Evolutionary conservation across 1,140 invertebrate species (phyloP), one percentile per base, ranked within the genome.

Genomic region (Catajapyx aquilonaris): DNA sequence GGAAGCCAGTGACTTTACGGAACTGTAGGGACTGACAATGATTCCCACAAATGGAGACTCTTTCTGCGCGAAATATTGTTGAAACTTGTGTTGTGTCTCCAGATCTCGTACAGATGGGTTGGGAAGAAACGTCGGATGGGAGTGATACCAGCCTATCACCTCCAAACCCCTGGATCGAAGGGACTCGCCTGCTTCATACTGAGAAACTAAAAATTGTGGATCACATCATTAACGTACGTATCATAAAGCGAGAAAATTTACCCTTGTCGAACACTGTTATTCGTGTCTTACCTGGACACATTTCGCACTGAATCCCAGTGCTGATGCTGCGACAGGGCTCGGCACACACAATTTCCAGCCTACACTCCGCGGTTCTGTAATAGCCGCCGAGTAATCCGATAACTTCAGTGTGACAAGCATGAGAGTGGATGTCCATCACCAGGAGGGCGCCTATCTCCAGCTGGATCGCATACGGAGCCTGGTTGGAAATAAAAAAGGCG

Each of bases 231-330:
- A n/a, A n/a, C n/a, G n/a, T n/a, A n/a, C n/a, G n/a, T n/a, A n/a
- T 16, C 20, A 31, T 23, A 2, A 20, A 9, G 28, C n/a, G 22
- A 19, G 9, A 17, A 40, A 31, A 17, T n/a, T n/a, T n/a, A n/a
- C n/a, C n/a, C n/a, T n/a, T n/a, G 10, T 13, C 21, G n/a, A 25
- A 46, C 15, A 42, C 10, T 11, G 15, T 19, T 9, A 32, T 10
- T 20, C 38, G 17, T 17, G 28, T 10, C 44, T 47, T 45, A 74
- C 71, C 67, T 39, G 76, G 73, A 49, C 76, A 76, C 71, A 79
- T 79, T 44, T 80, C 76, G 52, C 76, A 79, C 54, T 76, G 72
- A 20, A 72, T 69, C 20, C 61, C 56, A 21, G 65, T 71, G 40
- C 70, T 64, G 15, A 60, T 50, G 52, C 59, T 72, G 47, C 48